Evolutionary conservation across 2,797 vertebrate species (phyloP), one percentile per base, ranked within the genome.

Genomic region (Avahi laniger): DNA sequence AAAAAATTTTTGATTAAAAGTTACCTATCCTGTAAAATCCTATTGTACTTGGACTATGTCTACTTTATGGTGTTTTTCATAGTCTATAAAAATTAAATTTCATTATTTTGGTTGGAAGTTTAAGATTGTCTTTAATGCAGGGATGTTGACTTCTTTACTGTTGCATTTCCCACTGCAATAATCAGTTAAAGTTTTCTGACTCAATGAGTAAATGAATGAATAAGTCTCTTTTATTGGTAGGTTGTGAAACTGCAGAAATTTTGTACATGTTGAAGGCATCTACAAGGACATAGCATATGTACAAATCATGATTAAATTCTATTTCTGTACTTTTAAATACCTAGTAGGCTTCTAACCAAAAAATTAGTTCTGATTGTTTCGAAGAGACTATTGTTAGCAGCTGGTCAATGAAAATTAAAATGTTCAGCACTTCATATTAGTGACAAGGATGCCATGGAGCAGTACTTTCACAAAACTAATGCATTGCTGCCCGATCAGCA

Each of bases 261-360:
- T n/a, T 69, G 28, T 35, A 1, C 2, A 43, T 8, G 15, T 28
- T 54, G 33, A 89, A 38, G 63, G n/a, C 17, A 41, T 50, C 13
- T 54, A 38, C 76, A 91, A 79, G 33, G 61, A 43, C 28, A 79
- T 50, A 76, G 30, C n/a, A 54, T 1, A 52, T 33, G 28, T 61
- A 63, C 72, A 82, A 89, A 41, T 57, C 38, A 81, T 61, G 9
- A 65, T 38, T 93, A 76, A 72, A 88, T 82, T 86, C 3, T 8
- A 79, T 59, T 46, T 95, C n/a, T 94, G 10, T 76, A 89, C 67
- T 78, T 96, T 96, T 65, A 94, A 93, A 94, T 48, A 79, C 5
- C 4, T 70, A 65, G 4, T 48, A 73, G 20, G 69, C 7, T 79
- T 93, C 79, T 48, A 94, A 94, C 14, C 26, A 78, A 96, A 54